Evolutionary conservation across 2,888 invertebrate species (phyloP), one percentile per base, ranked within the genome.

Genomic region (Lysandra coridon): DNA sequence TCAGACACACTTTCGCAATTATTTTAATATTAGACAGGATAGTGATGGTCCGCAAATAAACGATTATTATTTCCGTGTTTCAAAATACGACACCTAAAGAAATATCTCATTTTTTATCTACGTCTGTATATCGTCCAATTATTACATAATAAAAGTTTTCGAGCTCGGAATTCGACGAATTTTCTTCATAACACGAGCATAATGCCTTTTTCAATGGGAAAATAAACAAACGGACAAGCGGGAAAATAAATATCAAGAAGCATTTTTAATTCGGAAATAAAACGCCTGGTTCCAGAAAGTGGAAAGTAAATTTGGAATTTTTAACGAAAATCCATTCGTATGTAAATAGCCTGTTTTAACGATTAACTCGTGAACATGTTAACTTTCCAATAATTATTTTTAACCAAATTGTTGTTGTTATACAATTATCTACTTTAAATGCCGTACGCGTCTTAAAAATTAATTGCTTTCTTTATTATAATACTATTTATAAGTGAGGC

Each of bases 361-460:
- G 79, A 83, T 83, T 81, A 81, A 82, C 81, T 80, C 80, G 69
- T 80, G 83, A 83, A 83, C 83, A 78, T 80, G 80, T 81, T 83
- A 83, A 69, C 69, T 69, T 69, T 37, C 33, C 69, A 33, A 37
- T 37, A 69, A 69, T 69, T 69, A 69, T 37, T 33, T 69, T 69
- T 33, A 69, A 69, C 6, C 5, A 69, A 37, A 4, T 12, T 30
- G 5, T 33, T 37, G 33, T 14, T 5, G 4, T 23, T 33, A 14
- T 12, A 5, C 0, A 33, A 69, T 33, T 69, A 23, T 23, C 23
- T 23, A 69, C 12, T 30, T 62, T 12, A 64, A 64, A 64, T 33
- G 30, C 12, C 2, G 10, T 12, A 33, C 10, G 10, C 30, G 7
- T 3, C 10, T 64, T 33, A 64, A 23, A 64, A 44, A 10, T 10